phyloP scores from a whole-genome alignment of 2,888 invertebrate species.

The Lamproptera curius region DNA sequence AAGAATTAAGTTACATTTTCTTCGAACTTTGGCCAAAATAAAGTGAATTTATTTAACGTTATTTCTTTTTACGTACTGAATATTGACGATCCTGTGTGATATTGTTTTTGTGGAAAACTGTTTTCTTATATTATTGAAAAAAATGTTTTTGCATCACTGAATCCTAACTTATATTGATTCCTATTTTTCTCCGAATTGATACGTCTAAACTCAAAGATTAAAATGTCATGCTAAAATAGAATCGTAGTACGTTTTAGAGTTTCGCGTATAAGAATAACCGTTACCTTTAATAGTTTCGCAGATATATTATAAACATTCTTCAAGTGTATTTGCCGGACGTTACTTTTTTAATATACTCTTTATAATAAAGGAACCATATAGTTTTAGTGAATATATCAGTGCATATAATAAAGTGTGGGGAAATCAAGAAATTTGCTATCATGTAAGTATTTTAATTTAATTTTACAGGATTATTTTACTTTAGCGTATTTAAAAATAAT shows the following conservation, averaged over 20 bases:
- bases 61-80: background rate
- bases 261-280: too few species aligned
- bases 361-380: background rate
- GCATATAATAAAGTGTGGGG: background rate
- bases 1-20: constrained; percentile 27
- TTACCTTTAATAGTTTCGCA: constrained; percentile 4
- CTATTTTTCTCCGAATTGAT: constrained; percentile 13
- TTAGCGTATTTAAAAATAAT: background rate
- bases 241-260: too few species aligned
- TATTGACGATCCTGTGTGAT: background rate
- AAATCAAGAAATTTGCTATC: background rate
- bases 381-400: background rate
- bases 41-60: constrained; percentile 14
- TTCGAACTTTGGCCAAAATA: constrained; percentile 21
- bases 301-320: constrained; percentile 1
- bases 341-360: constrained; percentile 11
- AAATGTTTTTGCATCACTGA: constrained; percentile 15
- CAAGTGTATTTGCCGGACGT: constrained; percentile 11
- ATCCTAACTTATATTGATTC: constrained; percentile 16
- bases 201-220: background rate
- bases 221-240: background rate
- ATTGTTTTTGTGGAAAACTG: background rate
- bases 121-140: background rate
- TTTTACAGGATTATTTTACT: constrained; percentile 3
- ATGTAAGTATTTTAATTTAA: constrained; percentile 15